These are phyloP conservation scores for Agrochola litura DNA, from an alignment of 2,888 invertebrate species.

Conservation along the genomic window DNA sequence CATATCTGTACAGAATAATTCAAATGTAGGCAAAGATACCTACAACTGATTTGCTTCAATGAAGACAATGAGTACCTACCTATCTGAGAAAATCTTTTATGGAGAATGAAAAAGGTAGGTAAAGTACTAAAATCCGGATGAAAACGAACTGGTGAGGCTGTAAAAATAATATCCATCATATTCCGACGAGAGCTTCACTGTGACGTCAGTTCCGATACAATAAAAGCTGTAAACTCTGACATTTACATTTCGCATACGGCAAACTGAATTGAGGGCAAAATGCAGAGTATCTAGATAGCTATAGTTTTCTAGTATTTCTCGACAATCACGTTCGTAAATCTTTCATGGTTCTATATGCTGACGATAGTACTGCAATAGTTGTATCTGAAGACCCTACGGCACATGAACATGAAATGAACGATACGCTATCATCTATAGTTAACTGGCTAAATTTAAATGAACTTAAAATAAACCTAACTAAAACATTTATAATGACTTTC, in stretches of 20 bases:
- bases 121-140: not conserved
- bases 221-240: conserved; percentile 19
- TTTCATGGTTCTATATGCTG: too few species aligned
- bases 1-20: not conserved
- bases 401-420: too few species aligned
- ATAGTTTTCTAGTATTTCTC: not conserved
- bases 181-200: conserved; percentile 14
- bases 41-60: not conserved
- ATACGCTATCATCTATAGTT: too few species aligned
- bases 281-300: conserved; percentile 5
- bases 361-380: too few species aligned
- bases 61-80: not conserved
- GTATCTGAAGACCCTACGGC: too few species aligned
- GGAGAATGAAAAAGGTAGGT: not conserved
- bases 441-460: too few species aligned
- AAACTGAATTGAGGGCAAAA: conserved; percentile 24
- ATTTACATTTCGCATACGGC: conserved; percentile 25
- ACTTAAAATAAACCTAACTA: too few species aligned
- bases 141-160: not conserved
- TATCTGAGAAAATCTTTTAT: not conserved
- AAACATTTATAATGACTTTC: too few species aligned
- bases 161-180: conserved; percentile 7
- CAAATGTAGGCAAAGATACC: not conserved
- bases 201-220: conserved; percentile 41
- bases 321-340: too few species aligned